A percentile compares a stretch with the other conserved stretches of the same genome.
Evolutionary conservation across 1,140 invertebrate genomes (phyloP).

Genomic region (Caenorhabditis brenneri): DNA sequence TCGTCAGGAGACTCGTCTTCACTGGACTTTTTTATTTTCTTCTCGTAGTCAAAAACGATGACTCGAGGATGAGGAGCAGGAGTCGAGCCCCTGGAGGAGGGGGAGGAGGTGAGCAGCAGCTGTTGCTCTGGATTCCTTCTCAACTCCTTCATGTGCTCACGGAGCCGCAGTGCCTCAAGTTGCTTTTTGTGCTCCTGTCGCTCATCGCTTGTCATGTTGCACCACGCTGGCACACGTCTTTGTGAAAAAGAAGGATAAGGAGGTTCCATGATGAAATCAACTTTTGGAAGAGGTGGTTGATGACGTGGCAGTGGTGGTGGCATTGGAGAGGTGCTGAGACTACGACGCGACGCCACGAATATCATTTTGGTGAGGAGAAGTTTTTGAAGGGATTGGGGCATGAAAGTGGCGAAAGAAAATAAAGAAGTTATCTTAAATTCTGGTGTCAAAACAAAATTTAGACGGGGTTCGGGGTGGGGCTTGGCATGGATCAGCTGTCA

Average conservation of each 20-base stretch:
- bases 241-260: not conserved
- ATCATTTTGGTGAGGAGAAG: not conserved
- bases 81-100: not conserved
- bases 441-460: too few relatives aligned
- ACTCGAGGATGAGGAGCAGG: not conserved
- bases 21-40: not conserved
- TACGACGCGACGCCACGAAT: constrained; percentile 18
- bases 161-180: constrained; percentile 10
- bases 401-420: not conserved
- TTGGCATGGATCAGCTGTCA: too few relatives aligned
- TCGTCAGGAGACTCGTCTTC: not conserved
- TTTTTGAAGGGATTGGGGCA: too few relatives aligned
- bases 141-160: not conserved
- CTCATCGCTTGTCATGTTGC: constrained; percentile 38
- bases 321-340: not conserved
- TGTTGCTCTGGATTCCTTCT: not conserved
- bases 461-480: too few relatives aligned
- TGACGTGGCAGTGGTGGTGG: not conserved
- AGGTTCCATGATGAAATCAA: too few relatives aligned
- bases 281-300: not conserved
- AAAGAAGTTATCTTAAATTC: too few relatives aligned
- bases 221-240: not conserved
- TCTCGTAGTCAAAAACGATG: constrained; percentile 2
- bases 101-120: constrained; percentile 22
- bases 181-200: constrained; percentile 38